A percentile compares a stretch with the other conserved stretches of the same genome.
phyloP scores from a whole-genome alignment of 2,113 vertebrate species.

The Anarhynchus alexandrinus region DNA sequence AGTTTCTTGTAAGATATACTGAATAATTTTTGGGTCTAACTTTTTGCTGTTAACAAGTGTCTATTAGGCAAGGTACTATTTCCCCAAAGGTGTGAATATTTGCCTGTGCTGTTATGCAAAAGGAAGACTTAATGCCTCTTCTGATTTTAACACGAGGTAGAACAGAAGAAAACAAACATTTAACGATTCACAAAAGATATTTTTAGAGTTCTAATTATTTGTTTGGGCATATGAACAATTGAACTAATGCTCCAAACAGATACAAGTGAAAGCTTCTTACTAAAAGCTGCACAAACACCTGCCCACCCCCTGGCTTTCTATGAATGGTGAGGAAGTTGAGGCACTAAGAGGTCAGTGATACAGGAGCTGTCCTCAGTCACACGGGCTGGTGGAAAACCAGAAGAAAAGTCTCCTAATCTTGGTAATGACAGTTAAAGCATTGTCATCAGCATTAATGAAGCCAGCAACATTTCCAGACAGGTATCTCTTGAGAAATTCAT shows the following conservation, averaged over 20 bases:
- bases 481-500: neutral
- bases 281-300: neutral
- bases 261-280: neutral
- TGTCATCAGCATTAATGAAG: neutral
- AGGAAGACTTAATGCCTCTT: neutral
- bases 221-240: neutral
- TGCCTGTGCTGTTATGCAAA: neutral
- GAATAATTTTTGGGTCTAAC: neutral
- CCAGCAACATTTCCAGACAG: neutral
- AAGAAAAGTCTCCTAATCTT: neutral
- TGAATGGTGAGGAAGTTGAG: neutral
- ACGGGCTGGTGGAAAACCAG: neutral
- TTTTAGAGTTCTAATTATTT: conserved; percentile 7
- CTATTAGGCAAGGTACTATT: neutral
- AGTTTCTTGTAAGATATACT: neutral
- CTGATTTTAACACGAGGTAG: neutral
- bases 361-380: neutral
- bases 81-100: conserved; percentile 12
- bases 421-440: neutral
- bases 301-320: neutral
- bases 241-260: neutral
- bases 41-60: neutral
- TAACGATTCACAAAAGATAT: neutral
- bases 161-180: conserved; percentile 2
- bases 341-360: neutral